These are phyloP conservation scores for Furnarius figulus DNA, from an alignment of 2,113 vertebrate species.

Conservation along the genomic window DNA sequence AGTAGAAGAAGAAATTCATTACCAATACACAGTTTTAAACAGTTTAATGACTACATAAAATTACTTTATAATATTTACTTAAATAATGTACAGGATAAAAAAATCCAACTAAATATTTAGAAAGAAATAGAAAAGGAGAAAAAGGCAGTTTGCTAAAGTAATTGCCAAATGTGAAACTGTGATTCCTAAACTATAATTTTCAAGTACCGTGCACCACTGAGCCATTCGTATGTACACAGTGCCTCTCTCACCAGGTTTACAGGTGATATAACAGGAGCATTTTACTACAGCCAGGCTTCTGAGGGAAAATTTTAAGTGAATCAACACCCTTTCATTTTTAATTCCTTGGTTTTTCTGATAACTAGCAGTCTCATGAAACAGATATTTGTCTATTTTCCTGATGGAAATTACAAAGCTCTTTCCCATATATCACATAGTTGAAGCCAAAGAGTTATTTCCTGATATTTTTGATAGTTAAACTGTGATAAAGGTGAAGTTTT, in stretches of 20 bases:
- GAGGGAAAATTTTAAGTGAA: not conserved
- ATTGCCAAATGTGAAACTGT: not conserved
- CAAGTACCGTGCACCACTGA: not conserved
- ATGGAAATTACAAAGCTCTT: not conserved
- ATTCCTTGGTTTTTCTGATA: not conserved
- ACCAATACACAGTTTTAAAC: not conserved
- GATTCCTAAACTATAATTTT: not conserved
- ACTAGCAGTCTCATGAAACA: not conserved
- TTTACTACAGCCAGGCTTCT: not conserved
- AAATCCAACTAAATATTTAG: not conserved
- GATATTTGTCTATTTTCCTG: not conserved
- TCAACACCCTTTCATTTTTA: not conserved
- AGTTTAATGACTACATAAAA: not conserved
- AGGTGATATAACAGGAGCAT: not conserved
- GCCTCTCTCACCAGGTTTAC: not conserved
- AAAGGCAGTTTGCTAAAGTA: not conserved
- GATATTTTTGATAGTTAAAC: not conserved
- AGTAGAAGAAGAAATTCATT: not conserved
- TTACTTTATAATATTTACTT: not conserved
- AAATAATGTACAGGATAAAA: not conserved
- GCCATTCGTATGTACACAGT: not conserved
- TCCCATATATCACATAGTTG: not conserved
- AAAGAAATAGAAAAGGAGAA: not conserved
- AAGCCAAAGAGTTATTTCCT: not conserved
- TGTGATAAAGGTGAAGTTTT: not conserved